These are phyloP conservation scores for Galeopsomyia nigrocyanea DNA, from an alignment of 2,888 invertebrate species.

Conservation along the genomic window DNA sequence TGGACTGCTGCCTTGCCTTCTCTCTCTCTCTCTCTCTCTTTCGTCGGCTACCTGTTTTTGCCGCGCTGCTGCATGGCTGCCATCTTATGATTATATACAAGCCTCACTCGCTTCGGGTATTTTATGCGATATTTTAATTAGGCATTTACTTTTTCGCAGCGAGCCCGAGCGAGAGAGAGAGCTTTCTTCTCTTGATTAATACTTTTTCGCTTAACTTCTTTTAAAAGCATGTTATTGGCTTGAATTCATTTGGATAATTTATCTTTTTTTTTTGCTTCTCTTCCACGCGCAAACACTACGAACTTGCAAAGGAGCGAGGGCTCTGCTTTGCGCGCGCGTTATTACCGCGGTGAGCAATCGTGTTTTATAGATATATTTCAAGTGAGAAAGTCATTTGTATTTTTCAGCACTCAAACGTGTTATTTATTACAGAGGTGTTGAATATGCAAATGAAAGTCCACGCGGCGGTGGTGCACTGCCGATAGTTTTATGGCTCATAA, in stretches of 20 bases:
- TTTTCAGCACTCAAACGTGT: not conserved
- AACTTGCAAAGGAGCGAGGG: too few relatives aligned
- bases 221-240: too few relatives aligned
- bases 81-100: slow-evolving; percentile 3
- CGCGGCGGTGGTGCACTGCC: not conserved
- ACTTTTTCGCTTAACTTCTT: too few relatives aligned
- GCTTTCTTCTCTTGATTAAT: too few relatives aligned
- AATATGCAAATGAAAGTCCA: slow-evolving; percentile 20
- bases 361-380: too few relatives aligned
- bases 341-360: too few relatives aligned
- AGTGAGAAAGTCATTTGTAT: too few relatives aligned
- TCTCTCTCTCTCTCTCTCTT: too few relatives aligned
- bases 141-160: not conserved
- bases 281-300: not conserved
- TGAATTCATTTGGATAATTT: too few relatives aligned
- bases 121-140: slow-evolving; percentile 34
- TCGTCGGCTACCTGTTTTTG: slow-evolving; percentile 30
- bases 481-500: slow-evolving; percentile 17
- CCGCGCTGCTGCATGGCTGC: not conserved
- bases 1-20: too few relatives aligned
- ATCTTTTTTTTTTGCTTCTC: not conserved
- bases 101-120: not conserved
- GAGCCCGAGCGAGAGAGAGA: too few relatives aligned
- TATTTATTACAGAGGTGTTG: slow-evolving; percentile 17
- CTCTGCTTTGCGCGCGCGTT: too few relatives aligned